phyloP scores from a whole-genome alignment of 2,113 vertebrate species.

The Cariama cristata region DNA sequence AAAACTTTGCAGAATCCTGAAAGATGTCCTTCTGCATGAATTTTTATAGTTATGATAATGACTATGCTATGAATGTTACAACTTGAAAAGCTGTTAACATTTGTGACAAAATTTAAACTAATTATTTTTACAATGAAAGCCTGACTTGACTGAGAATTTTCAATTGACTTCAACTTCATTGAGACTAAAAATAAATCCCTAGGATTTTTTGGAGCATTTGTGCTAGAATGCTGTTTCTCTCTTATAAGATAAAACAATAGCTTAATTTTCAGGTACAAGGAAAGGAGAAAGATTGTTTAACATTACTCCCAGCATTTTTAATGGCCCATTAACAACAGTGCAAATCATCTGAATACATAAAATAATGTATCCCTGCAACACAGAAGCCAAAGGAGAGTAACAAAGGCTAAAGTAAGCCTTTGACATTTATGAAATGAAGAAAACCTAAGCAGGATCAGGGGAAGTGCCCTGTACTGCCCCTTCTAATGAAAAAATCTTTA shows the following conservation, averaged over 20 bases:
- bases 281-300: neutral
- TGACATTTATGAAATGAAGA: neutral
- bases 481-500: neutral
- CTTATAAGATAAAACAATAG: neutral
- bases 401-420: neutral
- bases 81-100: slow-evolving; percentile 19
- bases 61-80: neutral
- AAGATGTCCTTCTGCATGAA: neutral
- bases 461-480: neutral
- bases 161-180: neutral
- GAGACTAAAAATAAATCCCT: neutral
- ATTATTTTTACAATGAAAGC: slow-evolving; percentile 5
- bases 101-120: neutral
- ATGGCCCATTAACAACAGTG: neutral
- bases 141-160: slow-evolving; percentile 22
- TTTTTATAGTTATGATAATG: neutral
- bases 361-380: neutral
- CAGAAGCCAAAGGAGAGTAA: neutral
- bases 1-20: neutral
- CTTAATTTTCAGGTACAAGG: neutral
- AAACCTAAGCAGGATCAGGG: neutral
- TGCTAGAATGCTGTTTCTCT: neutral
- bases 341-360: neutral
- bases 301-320: neutral
- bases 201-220: neutral